A percentile compares a stretch with the other conserved stretches of the same genome.
Evolutionary conservation across 2,797 vertebrate genomes (phyloP).

Genomic region (Labeo calbasu): DNA sequence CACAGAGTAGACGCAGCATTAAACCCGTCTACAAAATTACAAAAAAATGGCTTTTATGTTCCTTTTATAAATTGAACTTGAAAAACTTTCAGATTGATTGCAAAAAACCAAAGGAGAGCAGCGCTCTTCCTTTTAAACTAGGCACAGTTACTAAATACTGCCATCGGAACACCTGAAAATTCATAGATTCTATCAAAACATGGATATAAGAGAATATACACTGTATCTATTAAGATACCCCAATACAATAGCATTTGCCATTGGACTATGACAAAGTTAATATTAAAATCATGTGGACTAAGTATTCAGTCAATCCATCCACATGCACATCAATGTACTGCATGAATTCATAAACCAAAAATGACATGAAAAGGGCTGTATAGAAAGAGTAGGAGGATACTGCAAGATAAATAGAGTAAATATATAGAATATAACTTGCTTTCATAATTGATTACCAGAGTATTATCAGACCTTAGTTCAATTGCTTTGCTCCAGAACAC

Average conservation of each 20-base stretch:
- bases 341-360: slow-evolving; percentile 16
- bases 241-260: slow-evolving; percentile 2
- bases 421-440: slow-evolving; percentile 8
- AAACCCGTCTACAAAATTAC: slow-evolving; percentile 78
- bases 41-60: slow-evolving; percentile 86
- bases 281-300: slow-evolving; percentile 26
- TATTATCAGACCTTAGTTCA: slow-evolving; percentile 5
- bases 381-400: slow-evolving; percentile 9
- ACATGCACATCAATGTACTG: slow-evolving; percentile 22
- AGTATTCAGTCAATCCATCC: slow-evolving; percentile 3
- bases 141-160: slow-evolving; percentile 82
- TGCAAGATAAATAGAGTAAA: slow-evolving; percentile 9
- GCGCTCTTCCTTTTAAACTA: slow-evolving; percentile 67
- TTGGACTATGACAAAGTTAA: slow-evolving; percentile 20
- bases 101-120: slow-evolving; percentile 70
- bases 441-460: neutral
- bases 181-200: slow-evolving; percentile 68
- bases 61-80: slow-evolving; percentile 81
- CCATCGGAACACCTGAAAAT: slow-evolving; percentile 72
- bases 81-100: slow-evolving; percentile 74
- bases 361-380: slow-evolving; percentile 18
- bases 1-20: slow-evolving; percentile 73
- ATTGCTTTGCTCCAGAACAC: slow-evolving; percentile 27
- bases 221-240: slow-evolving; percentile 6
- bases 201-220: slow-evolving; percentile 44